Evolutionary conservation across 2,888 invertebrate genomes (phyloP), one percentile per base, ranked within the genome.

Genomic region (Nemoura dubitans): DNA sequence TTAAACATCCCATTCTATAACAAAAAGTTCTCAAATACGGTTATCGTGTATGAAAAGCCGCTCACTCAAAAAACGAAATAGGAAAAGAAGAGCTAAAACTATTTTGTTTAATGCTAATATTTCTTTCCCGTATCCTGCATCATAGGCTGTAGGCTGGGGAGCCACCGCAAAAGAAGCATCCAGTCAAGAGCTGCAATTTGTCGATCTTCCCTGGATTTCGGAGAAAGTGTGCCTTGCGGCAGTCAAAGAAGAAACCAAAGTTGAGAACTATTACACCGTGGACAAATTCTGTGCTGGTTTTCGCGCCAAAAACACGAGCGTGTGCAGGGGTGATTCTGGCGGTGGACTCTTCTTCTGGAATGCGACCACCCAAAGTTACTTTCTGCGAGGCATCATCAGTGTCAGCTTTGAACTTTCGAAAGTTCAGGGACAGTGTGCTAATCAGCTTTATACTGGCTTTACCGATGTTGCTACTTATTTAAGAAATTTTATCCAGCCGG

Each of bases 271-370:
- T 14, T 59, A 59, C 59, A 59, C 59, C 2, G 59, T 59, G 21
- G 59, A 59, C 59, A 59, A 59, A 14, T 59, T 59, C 59, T 59
- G 59, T 14, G 59, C 59, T 10, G 59, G 59, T 16, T 59, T 59
- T 14, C 59, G 59, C 59, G 2, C 3, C 59, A 10, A 21, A 14
- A 59, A 59, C 88, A 93, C 94, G 0, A 93, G 94, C 0, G 94
- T 94, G 0, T 94, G 94, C 90, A 92, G 91, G 86, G 91, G 92
- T 10, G 92, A 92, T 87, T 91, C 91, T 0, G 92, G 92, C 0
- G 91, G 91, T 3, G 91, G 91, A 6, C 90, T 92, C 91, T 90
- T 91, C 0, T 91, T 92, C 87, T 90, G 90, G 5, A 86, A 86
- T 21, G 59, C 59, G 59, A 7, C 59, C 14, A 59, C 59, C 16